Conservation (phyloP, 1,140 invertebrate genomes). For the Camponotus pennsylvanicus region DNA sequence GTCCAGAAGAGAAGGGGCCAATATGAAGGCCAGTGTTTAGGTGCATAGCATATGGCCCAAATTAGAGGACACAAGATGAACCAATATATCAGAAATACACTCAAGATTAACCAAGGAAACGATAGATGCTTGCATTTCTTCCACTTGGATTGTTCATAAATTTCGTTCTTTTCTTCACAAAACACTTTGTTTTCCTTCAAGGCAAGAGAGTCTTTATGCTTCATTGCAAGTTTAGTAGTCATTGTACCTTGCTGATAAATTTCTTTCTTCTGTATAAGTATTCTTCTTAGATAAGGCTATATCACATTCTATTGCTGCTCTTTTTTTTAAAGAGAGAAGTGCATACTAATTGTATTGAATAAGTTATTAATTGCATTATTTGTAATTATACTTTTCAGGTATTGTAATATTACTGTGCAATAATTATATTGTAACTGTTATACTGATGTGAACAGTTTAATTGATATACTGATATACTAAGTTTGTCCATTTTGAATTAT, state of each 20-base stretch:
- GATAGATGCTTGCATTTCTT: constrained; percentile 4
- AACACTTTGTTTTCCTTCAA: constrained; percentile 52
- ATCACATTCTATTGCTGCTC: background rate
- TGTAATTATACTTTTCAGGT: background rate
- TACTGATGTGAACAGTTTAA: background rate
- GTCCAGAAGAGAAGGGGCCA: constrained; percentile 78
- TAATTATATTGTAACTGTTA: constrained; percentile 18
- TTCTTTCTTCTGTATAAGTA: background rate
- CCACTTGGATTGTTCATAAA: background rate
- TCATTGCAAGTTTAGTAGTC: constrained; percentile 32
- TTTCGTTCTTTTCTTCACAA: background rate
- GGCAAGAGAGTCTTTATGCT: constrained; percentile 50
- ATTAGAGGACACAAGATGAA: constrained; percentile 80
- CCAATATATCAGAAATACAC: constrained; percentile 83
- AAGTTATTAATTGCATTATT: background rate
- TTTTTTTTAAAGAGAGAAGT: background rate
- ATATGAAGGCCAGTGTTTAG: constrained; percentile 51
- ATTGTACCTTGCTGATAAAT: constrained; percentile 35
- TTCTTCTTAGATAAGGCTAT: background rate
- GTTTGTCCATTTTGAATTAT: constrained; percentile 14
- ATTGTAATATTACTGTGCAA: background rate
- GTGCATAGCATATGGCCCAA: constrained; percentile 65
- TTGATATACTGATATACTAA: background rate
- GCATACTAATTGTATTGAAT: background rate
- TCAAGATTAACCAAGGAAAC: background rate